Base-by-base conservation (phyloP, 1,140 invertebrate genomes). In the Portunus trituberculatus region DNA sequence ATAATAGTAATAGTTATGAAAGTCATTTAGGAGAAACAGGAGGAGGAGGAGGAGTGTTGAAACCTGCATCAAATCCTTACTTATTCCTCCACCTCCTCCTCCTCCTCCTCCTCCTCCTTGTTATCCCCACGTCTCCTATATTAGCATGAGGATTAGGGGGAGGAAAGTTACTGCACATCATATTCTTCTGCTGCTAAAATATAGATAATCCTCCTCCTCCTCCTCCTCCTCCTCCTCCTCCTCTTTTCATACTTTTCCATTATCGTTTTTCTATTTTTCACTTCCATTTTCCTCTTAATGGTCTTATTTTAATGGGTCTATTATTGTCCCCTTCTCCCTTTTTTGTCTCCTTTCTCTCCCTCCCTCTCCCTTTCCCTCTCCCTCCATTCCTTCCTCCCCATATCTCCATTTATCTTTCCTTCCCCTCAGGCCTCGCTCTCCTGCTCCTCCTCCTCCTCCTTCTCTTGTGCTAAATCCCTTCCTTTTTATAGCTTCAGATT, bases 151-250 rank as follows among this genome's bases (percentile, higher is more conserved):
- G 67, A 76, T 76, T 76, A 76, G n/a, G 20, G 0, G 6, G 12
- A n/a, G 20, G 20, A 25, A 76, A 20, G 12, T 76, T n/a, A 76
- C 67, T n/a, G 20, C 20, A n/a, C 67, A 25, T 76, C 67, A 76
- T 76, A 76, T 76, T 76, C 67, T 76, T 7, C 25, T 76, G 67
- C 12, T 76, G 67, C 20, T 76, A 76, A 76, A 76, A 76, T n/a
- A 76, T 76, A 25, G 20, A n/a, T 76, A 76, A 76, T 7, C 67
- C 67, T 76, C 20, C 67, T 76, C 67, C 67, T 76, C 67, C 67
- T 76, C 67, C 67, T 76, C 67, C 67, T 76, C 67, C 67, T 76
- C 67, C 67, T 76, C 67, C 67, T 76, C 67, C n/a, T 76, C 67
- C n/a, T 76, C 67, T 10, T 59, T 59, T 59, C 52, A 20, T 59